Base-by-base conservation (phyloP, 2,113 vertebrate species). In the Empidonax traillii region DNA sequence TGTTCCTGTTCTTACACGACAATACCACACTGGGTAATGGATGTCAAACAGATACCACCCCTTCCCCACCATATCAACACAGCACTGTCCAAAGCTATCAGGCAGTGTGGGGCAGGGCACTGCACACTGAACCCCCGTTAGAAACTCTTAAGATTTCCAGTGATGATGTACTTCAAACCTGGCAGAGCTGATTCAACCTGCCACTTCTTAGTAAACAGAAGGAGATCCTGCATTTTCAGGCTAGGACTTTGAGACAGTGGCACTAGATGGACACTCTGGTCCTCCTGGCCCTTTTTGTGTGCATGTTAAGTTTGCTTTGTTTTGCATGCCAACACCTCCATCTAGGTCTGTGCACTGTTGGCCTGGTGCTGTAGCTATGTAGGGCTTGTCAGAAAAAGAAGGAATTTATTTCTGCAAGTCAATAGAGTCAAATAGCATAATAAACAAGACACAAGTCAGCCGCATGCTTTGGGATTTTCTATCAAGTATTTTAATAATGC, bases 41-140 rank as follows among this genome's bases (percentile, higher is more conserved):
- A 33, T 20, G 28, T 30, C 58, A 56, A 16, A 46, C 4, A n/a
- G 49, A 46, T 3, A 8, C 10, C 0, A 0, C 68, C 49, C 28
- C 21, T 52, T 30, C 15, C 43, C 41, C 51, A 27, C 18, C 9
- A 1, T 1, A 12, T 3, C 25, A 33, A 21, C 84, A 55, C 66
- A 27, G 73, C 58, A 15, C 66, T 30, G 39, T 7, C 37, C 89
- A 31, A 39, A 81, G 71, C 27, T 13, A 12, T 1, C 28, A 12
- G 61, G 68, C 51, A 61, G 4, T 0, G 0, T 13, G 68, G 49
- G 62, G 27, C 49, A 89, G 35, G 63, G 83, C 78, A 19, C 43
- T 24, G 51, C 17, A 73, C 2, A 1, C 77, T 55, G 65, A 55
- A 15, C 8, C n/a, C 52, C 58, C 1, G n/a, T 55, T 24, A 30